A percentile compares a stretch with the other conserved stretches of the same genome.
These are phyloP conservation scores for Ochotona princeps DNA, from an alignment of 2,113 vertebrate species.

Conservation along the genomic window DNA sequence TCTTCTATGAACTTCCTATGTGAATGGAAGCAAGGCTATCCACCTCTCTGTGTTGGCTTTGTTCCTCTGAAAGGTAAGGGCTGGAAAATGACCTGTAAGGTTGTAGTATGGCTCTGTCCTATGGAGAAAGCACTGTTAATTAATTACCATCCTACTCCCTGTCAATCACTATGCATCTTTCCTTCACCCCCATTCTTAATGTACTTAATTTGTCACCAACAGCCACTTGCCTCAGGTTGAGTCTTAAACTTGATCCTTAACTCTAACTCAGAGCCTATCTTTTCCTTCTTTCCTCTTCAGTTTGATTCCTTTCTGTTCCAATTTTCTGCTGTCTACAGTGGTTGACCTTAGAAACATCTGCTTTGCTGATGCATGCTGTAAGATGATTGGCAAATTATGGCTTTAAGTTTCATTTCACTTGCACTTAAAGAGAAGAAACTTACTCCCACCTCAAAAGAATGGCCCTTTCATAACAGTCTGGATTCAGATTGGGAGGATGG, in stretches of 20 bases:
- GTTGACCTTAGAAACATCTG: not conserved
- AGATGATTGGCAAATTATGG: not conserved
- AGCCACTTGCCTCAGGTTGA: not conserved
- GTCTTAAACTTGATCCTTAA: not conserved
- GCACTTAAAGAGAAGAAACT: not conserved
- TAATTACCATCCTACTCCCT: not conserved
- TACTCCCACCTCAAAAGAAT: not conserved
- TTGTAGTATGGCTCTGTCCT: not conserved
- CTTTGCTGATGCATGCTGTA: conserved; percentile 7
- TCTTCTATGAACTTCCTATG: not conserved
- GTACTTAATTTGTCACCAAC: not conserved
- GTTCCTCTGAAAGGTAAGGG: not conserved
- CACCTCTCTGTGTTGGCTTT: not conserved
- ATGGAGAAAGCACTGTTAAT: not conserved
- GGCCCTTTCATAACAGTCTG: not conserved
- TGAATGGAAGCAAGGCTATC: not conserved
- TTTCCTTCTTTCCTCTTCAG: not conserved
- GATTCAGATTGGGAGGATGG: not conserved
- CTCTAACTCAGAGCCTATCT: not conserved
- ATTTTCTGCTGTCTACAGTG: conserved; percentile 1
- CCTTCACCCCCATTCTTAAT: not conserved
- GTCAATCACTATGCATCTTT: not conserved
- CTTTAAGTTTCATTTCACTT: not conserved
- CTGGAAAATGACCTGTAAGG: not conserved
- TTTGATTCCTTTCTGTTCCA: conserved; percentile 21